Evolutionary conservation across 2,797 vertebrate genomes (phyloP).

Genomic region (Gallirallus australis): DNA sequence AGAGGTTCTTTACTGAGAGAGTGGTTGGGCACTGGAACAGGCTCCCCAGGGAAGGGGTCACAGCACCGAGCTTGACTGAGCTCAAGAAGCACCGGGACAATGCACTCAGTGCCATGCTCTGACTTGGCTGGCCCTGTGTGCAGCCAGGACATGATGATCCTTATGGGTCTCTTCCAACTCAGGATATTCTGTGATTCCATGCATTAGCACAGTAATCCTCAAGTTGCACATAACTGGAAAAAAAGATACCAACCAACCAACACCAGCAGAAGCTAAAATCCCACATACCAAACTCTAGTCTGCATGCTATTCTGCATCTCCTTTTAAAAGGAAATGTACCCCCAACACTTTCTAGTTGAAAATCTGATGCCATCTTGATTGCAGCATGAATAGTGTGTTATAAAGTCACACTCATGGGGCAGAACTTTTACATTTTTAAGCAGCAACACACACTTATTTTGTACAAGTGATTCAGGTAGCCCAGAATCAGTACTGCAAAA

Average conservation of each 20-base stretch:
- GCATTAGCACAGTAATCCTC: not conserved
- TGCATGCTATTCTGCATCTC: not conserved
- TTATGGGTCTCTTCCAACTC: too few relatives aligned
- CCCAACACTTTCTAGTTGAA: not conserved
- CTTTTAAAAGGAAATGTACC: not conserved
- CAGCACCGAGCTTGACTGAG: too few relatives aligned
- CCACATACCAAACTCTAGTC: not conserved
- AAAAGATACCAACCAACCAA: not conserved
- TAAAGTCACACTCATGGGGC: not conserved
- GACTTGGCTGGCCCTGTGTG: too few relatives aligned
- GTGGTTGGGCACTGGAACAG: too few relatives aligned
- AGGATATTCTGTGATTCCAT: too few relatives aligned
- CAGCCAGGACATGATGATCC: too few relatives aligned
- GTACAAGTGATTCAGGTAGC: not conserved
- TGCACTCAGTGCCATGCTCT: too few relatives aligned
- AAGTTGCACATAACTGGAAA: not conserved
- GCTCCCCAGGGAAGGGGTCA: too few relatives aligned
- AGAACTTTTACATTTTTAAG: not conserved
- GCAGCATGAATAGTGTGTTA: not conserved
- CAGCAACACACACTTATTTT: not conserved
- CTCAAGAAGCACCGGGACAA: too few relatives aligned
- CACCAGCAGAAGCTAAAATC: not conserved
- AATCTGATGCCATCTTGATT: not conserved
- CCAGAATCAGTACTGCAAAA: not conserved
- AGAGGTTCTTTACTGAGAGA: too few relatives aligned